Base-by-base conservation (phyloP, 2,888 invertebrate genomes). In the Minunthozetes semirufus region DNA sequence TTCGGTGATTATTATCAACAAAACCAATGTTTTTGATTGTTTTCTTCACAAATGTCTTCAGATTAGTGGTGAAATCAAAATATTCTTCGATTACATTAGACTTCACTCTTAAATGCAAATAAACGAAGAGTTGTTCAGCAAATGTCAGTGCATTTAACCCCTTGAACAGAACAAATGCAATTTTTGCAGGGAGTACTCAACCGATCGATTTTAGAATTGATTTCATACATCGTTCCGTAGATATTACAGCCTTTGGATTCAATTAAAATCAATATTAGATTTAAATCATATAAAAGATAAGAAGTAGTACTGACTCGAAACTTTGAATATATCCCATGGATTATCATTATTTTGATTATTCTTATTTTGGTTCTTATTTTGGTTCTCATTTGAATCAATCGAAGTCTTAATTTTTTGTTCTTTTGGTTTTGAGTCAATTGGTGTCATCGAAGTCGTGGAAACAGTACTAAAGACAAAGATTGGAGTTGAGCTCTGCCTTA, bases 191-290 rank as follows among this genome's bases (percentile, higher is more conserved):
- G 88, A 75, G 88, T 88, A 8, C 92, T 92, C 77, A 93, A 84
- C 84, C 93, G 92, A 1, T 89, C 87, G 79, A 93, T 92, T 79
- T 91, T 89, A 80, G 89, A 86, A 4, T 91, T 92, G 13, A 93
- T 90, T 29, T 90, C 86, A 82, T 93, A 93, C 90, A 93, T 93
- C 78, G 89, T 86, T 8, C 93, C 93, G 81, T 93, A 93, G 80
- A 93, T 93, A 83, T 93, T 93, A 81, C 93, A 93, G 0, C 93
- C 93, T 15, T n/a, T 17, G 4, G 15, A 19, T 71, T 17, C 9
- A 22, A 46, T 50, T 27, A 46, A 25, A 22, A 25, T 48, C 9
- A 53, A 38, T 29, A 38, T n/a, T 27, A 59, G 19, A 42, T 68
- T 68, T 6, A 22, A 38, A 9, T 42, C 6, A 56, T 27, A 22